Evolutionary conservation across 2,113 vertebrate species (phyloP).

Genomic region (Jaculus jaculus): DNA sequence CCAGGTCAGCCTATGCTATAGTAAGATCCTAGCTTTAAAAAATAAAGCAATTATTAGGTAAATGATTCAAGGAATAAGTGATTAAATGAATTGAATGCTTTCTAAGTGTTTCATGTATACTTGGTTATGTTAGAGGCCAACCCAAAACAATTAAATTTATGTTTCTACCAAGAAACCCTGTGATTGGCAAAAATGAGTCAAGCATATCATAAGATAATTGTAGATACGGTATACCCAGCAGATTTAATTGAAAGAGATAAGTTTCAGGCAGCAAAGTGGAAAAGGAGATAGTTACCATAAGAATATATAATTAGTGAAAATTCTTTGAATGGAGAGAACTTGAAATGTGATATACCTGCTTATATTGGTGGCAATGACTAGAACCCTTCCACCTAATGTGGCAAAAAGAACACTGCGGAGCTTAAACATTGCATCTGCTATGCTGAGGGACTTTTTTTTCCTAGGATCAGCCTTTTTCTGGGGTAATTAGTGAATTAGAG

Average conservation of each 20-base stretch:
- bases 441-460: background rate
- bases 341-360: background rate
- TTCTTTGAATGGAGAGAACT: background rate
- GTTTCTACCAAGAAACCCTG: background rate
- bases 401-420: background rate
- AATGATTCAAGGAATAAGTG: background rate
- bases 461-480: background rate
- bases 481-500: background rate
- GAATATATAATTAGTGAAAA: background rate
- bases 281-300: background rate
- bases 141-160: background rate
- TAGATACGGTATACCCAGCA: too few relatives aligned
- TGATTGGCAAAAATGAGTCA: background rate
- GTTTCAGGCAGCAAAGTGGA: background rate
- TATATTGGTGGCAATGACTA: background rate
- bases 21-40: too few relatives aligned
- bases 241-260: background rate
- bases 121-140: background rate
- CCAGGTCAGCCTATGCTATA: too few relatives aligned
- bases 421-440: background rate
- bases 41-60: background rate
- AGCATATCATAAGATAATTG: background rate
- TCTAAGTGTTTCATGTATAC: background rate
- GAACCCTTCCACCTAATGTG: fast-evolving
- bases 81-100: background rate